phyloP scores from a whole-genome alignment of 2,113 vertebrate genomes.

The Paradoxurus hermaphroditus region DNA sequence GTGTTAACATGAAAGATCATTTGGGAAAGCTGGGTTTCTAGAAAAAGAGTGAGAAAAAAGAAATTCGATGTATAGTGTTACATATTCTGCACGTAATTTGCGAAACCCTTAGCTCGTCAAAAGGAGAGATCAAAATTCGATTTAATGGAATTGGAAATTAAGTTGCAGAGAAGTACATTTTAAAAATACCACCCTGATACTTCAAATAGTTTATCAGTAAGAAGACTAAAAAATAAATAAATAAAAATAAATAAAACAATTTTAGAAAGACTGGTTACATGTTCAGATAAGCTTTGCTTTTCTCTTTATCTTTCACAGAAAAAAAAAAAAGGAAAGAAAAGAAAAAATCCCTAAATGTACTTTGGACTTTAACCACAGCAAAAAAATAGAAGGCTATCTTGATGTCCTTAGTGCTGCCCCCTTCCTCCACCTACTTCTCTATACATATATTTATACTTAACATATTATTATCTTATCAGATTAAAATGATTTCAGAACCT shows the following conservation, averaged over 20 bases:
- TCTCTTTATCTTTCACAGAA: not conserved
- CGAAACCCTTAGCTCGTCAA: slow-evolving; percentile 23
- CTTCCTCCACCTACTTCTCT: not conserved
- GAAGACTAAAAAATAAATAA: not conserved
- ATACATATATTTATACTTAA: not conserved
- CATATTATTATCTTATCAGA: not conserved
- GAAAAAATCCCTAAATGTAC: not conserved
- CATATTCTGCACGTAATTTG: not conserved
- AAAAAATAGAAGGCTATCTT: not conserved
- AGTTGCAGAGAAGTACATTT: not conserved
- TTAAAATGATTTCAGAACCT: not conserved
- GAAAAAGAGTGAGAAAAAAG: not conserved
- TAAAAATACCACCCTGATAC: not conserved
- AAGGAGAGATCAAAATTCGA: not conserved
- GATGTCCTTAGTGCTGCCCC: not conserved
- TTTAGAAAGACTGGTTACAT: not conserved
- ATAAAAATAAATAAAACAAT: not conserved
- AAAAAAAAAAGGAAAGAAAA: not conserved
- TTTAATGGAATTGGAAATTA: slow-evolving; percentile 37
- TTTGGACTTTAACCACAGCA: not conserved
- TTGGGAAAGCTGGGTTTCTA: not conserved
- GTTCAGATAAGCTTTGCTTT: not conserved
- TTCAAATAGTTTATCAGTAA: not conserved
- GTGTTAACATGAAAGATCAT: not conserved
- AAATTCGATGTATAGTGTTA: not conserved